Evolutionary conservation across 1,140 invertebrate genomes (phyloP), one percentile per base, ranked within the genome.

Genomic region (Carposina sasakii): DNA sequence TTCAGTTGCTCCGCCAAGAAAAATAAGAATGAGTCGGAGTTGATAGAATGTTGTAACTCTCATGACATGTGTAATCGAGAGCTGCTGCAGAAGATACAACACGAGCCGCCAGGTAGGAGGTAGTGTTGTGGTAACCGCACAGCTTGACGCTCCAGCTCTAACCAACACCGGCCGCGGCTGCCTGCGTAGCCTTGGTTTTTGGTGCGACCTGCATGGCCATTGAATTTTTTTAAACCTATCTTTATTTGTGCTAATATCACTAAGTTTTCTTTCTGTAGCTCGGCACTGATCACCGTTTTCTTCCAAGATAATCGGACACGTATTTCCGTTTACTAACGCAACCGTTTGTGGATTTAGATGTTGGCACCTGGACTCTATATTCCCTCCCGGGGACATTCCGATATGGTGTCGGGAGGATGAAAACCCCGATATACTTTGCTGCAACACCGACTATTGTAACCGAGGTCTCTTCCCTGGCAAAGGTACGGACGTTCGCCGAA

Each of bases 371-470:
- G 64, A 71, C 44, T 64, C 73, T 28, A 71, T 81, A 54, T 87
- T 87, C 55, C 88, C 88, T 58, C 87, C 87, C 31, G 88, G 88
- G 62, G 88, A 89, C 69, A 85, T 77, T 42, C 76, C 90, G 52
- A 79, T 89, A 57, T 90, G 89, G 86, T 88, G 89, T 77, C 81
- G 86, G 65, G 81, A 88, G 51, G 67, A 74, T 57, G 74, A 81
- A 62, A 82, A 83, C 55, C 72, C 87, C 50, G 72, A 84, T 57
- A 87, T 86, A 63, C 88, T 87, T 81, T 91, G 90, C 85, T 87
- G 88, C 67, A 68, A 85, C 31, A 68, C 71, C 64, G 89, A 91
- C 85, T 87, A 82, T 77, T 91, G 90, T 87, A 91, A 91, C 81
- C 76, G 72, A 61, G 68, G 88, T 62, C 50, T 66, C 62, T 71